phyloP scores from a whole-genome alignment of 2,113 vertebrate genomes.

The Tylochromis polylepis region DNA sequence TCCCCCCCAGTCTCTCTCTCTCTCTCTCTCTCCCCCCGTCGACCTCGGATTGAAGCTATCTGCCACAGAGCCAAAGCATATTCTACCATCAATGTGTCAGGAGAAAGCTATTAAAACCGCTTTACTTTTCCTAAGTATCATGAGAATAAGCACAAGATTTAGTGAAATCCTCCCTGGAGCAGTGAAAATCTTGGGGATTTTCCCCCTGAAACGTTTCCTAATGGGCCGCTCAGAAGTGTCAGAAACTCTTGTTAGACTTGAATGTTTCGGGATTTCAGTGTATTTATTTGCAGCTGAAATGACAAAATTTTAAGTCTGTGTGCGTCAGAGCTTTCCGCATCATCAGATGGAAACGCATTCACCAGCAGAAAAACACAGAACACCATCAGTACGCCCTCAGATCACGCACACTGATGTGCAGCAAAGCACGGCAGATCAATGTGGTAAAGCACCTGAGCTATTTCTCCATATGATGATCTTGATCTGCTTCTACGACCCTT shows the following conservation, averaged over 20 bases:
- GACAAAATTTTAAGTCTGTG: conserved; percentile 31
- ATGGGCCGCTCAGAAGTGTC: conserved; percentile 62
- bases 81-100: conserved; percentile 68
- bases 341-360: background rate
- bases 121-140: conserved; percentile 72
- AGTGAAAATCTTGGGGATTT: conserved; percentile 62
- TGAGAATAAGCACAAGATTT: conserved; percentile 72
- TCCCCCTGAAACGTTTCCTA: conserved; percentile 55
- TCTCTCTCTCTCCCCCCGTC: background rate
- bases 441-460: background rate
- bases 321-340: conserved; percentile 22
- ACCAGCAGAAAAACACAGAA: background rate
- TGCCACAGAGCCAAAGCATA: conserved; percentile 54
- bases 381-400: accelerated
- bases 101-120: conserved; percentile 71
- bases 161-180: conserved; percentile 67
- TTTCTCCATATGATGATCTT: background rate
- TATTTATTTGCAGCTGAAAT: conserved; percentile 56
- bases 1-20: background rate
- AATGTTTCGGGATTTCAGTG: conserved; percentile 34
- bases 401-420: background rate
- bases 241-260: conserved; percentile 39
- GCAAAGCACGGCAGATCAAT: background rate
- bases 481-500: background rate
- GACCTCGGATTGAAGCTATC: conserved; percentile 59